Conservation (phyloP, 2,113 vertebrate genomes). For the Gracilinanus agilis region DNA sequence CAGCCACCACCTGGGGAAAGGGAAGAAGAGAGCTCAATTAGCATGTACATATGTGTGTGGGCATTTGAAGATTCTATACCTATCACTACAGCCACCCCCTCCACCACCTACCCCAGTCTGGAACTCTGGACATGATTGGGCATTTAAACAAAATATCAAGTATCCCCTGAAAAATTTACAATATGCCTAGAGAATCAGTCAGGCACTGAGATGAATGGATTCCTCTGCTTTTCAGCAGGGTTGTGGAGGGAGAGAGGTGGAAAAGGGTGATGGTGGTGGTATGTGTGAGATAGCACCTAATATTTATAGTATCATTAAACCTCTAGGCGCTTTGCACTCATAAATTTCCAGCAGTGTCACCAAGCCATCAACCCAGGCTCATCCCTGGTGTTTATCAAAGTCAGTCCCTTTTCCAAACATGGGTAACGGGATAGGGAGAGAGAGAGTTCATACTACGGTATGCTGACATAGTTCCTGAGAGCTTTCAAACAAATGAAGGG, state of each 20-base stretch:
- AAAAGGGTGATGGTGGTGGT: conserved; percentile 11
- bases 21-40: not conserved
- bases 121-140: conserved; percentile 14
- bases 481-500: not conserved
- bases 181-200: conserved; percentile 50
- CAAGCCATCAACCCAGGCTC: conserved; percentile 46
- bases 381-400: conserved; percentile 54
- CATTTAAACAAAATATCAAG: conserved; percentile 49
- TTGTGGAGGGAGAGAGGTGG: not conserved
- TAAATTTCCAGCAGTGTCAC: conserved; percentile 68
- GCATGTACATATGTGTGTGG: not conserved
- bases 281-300: conserved; percentile 57
- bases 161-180: conserved; percentile 42
- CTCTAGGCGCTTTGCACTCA: conserved; percentile 32
- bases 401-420: conserved; percentile 46
- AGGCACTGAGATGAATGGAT: conserved; percentile 69
- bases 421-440: conserved; percentile 48
- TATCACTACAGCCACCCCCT: not conserved
- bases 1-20: not conserved
- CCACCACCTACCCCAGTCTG: not conserved
- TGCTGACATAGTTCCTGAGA: not conserved
- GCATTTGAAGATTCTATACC: not conserved
- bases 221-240: conserved; percentile 52
- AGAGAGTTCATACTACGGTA: conserved; percentile 1
- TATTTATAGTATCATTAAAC: conserved; percentile 77